phyloP scores from a whole-genome alignment of 2,797 vertebrate genomes.

The Mallotus villosus region DNA sequence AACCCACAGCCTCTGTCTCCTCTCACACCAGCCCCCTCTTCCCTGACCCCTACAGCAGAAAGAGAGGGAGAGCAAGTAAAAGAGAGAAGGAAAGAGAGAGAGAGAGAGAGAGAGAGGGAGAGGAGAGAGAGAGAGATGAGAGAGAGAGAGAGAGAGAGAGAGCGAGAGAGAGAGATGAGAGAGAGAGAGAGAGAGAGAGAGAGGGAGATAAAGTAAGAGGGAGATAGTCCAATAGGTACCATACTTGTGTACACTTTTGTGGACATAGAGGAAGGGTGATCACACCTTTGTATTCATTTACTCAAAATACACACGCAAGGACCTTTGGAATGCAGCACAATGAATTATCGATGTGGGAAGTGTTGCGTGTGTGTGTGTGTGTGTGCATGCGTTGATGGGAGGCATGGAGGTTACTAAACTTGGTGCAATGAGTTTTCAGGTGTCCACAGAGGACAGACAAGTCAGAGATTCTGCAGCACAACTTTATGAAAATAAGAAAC shows the following conservation, averaged over 20 bases:
- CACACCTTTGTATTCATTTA: neutral
- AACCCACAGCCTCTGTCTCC: slow-evolving; percentile 55
- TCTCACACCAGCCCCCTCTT: slow-evolving; percentile 37
- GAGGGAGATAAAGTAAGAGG: neutral
- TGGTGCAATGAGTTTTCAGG: neutral
- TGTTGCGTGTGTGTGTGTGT: neutral
- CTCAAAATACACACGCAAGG: neutral
- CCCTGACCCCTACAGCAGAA: slow-evolving; percentile 22
- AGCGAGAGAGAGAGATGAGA: neutral
- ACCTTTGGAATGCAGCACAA: neutral
- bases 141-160: slow-evolving; percentile 4
- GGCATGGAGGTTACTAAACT: neutral
- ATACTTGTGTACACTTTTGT: neutral
- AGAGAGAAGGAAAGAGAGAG: slow-evolving; percentile 13
- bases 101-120: slow-evolving; percentile 3
- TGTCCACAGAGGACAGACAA: neutral
- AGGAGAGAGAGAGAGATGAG: neutral
- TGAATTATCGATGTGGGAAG: neutral
- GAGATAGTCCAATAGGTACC: neutral
- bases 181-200: neutral
- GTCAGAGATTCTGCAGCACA: neutral
- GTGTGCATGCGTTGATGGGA: neutral
- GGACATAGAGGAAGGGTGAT: neutral
- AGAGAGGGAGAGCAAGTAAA: slow-evolving; percentile 14
- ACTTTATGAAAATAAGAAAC: neutral